Base-by-base conservation (phyloP, 1,140 invertebrate species). In the Pseudomyrmex concolor region DNA sequence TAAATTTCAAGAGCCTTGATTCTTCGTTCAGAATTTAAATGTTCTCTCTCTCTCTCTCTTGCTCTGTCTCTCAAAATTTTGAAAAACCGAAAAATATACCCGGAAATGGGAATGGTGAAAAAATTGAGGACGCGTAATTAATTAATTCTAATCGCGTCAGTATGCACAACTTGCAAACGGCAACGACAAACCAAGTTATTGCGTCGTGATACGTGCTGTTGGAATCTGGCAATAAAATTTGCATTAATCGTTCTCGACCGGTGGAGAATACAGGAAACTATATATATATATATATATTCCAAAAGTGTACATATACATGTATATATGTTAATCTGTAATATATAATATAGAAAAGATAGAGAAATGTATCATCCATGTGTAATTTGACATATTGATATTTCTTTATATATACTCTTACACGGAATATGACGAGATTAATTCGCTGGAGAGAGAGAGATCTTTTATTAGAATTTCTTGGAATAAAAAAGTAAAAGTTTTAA, bases 141-240 rank as follows among this genome's bases (percentile, higher is more conserved):
- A 89, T 89, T 89, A 89, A 89, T 89, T 89, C 88, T 89, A 89
- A 89, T 89, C 88, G 82, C 87, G 85, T 89, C 64, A 84, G 68
- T 19, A 70, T 34, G 82, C 87, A 82, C 88, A 84, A 87, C 87
- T 89, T 89, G 88, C 87, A 62, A 86, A 70, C 73, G 81, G 72
- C 84, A 85, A 66, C 76, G 87, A 89, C 88, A 74, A 81, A 83
- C 81, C 84, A 86, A 88, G 85, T 89, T 87, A 89, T 89, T 87
- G 77, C 73, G 45, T 72, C 50, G 76, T 22, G 76, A 86, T 89
- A 87, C 88, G 88, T 89, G 88, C 82, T 63, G 68, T 66, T 51
- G 68, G 82, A 83, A 63, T 67, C 55, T 63, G 67, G 67, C 84
- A 71, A 89, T 89, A 89, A 89, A 89, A 89, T 89, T 89, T 89